phyloP scores from a whole-genome alignment of 2,113 vertebrate species.

The Myotis davidii region DNA sequence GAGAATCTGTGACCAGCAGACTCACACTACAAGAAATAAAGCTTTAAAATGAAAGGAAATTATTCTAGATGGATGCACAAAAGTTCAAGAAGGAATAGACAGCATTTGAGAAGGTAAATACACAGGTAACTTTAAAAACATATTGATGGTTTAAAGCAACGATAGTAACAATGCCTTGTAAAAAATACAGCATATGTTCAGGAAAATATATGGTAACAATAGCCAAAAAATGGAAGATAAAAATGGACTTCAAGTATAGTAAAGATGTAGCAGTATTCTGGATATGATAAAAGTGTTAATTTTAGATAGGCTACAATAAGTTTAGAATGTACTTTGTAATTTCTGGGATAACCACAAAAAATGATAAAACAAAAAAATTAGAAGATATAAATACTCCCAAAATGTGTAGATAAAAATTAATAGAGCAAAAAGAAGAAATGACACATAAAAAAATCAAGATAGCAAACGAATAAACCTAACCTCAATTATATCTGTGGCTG shows the following conservation, averaged over 20 bases:
- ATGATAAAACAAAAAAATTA: neutral
- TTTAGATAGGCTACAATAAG: neutral
- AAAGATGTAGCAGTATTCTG: neutral
- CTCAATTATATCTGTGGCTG: neutral
- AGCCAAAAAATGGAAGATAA: neutral
- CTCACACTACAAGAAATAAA: neutral
- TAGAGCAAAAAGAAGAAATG: constrained; percentile 1
- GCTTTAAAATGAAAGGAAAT: neutral
- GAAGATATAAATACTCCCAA: neutral
- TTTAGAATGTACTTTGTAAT: neutral
- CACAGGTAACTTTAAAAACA: neutral
- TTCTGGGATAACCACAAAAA: neutral
- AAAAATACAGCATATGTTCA: neutral
- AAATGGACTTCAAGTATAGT: neutral
- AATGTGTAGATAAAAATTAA: neutral
- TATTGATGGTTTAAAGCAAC: neutral
- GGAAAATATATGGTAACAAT: neutral
- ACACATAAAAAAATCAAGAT: neutral
- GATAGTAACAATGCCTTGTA: neutral
- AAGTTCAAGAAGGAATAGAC: neutral
- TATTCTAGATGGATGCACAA: neutral
- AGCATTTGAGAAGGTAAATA: neutral
- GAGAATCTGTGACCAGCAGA: neutral
- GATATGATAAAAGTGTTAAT: neutral
- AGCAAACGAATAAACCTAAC: neutral